Conservation (phyloP, 2,113 vertebrate species). For the Trogon melanurus region DNA sequence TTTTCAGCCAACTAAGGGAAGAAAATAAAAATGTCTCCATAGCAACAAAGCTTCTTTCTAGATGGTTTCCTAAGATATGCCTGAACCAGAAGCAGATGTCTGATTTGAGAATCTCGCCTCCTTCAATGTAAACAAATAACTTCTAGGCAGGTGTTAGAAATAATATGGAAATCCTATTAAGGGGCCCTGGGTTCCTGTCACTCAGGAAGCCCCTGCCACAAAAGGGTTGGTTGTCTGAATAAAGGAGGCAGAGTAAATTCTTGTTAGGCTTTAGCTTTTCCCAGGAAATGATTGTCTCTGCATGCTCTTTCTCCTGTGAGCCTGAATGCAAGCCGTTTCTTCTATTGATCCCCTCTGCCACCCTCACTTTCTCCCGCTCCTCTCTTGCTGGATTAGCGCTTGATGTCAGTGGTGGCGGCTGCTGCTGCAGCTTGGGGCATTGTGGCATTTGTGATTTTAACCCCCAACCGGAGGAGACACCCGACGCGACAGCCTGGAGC, state of each 20-base stretch:
- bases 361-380: constrained; percentile 60
- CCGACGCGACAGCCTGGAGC: accelerated
- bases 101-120: constrained; percentile 84
- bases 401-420: constrained; percentile 36
- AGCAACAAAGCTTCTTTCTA: constrained; percentile 87
- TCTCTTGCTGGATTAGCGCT: constrained; percentile 69
- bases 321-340: constrained; percentile 79
- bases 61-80: constrained; percentile 85
- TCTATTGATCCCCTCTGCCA: constrained; percentile 77
- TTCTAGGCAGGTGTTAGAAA: constrained; percentile 89
- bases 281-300: constrained; percentile 84
- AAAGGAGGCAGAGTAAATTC: constrained; percentile 82
- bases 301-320: constrained; percentile 78
- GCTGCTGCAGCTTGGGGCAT: background rate
- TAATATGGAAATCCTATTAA: constrained; percentile 91
- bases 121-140: constrained; percentile 90
- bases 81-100: constrained; percentile 85
- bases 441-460: constrained; percentile 76
- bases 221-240: constrained; percentile 81
- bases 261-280: constrained; percentile 84
- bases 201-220: constrained; percentile 80
- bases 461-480: background rate
- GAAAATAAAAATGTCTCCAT: constrained; percentile 87
- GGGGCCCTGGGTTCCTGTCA: constrained; percentile 81
- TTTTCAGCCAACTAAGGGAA: constrained; percentile 77